A percentile compares a stretch with the other conserved stretches of the same genome.
Conservation (phyloP, 2,797 vertebrate species). For the Phoebastria nigripes region DNA sequence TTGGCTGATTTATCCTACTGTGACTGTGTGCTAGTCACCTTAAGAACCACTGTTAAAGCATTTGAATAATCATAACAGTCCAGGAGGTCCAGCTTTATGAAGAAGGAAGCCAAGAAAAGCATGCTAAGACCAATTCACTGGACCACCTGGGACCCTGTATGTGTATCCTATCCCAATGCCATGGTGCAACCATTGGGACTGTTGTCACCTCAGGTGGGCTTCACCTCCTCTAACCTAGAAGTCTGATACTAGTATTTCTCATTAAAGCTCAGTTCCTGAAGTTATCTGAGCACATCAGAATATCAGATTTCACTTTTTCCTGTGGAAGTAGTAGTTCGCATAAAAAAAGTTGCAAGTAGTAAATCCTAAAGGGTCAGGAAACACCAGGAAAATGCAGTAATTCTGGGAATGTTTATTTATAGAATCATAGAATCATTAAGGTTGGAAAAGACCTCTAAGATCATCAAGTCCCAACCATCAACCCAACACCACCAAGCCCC, state of each 20-base stretch:
- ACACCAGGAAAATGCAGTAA: neutral
- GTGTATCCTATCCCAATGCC: neutral
- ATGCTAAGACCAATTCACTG: neutral
- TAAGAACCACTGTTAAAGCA: neutral
- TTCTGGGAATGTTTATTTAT: neutral
- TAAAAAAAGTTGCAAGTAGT: neutral
- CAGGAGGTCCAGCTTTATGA: neutral
- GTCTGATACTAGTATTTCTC: neutral
- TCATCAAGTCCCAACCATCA: no score
- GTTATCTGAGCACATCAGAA: neutral
- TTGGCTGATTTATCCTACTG: neutral
- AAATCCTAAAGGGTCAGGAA: neutral
- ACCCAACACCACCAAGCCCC: no score
- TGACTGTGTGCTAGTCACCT: neutral
- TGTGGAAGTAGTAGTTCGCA: neutral
- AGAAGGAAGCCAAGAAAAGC: neutral
- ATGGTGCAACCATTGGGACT: neutral
- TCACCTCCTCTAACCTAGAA: neutral
- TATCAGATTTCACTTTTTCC: neutral
- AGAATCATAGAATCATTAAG: no score
- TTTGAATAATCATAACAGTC: neutral
- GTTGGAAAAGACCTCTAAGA: no score
- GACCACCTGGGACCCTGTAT: neutral
- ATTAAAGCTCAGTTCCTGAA: neutral
- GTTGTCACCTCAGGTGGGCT: neutral